A percentile compares a stretch with the other conserved stretches of the same genome.
phyloP scores from a whole-genome alignment of 2,888 invertebrate species.

The Protodeltote pygarga region DNA sequence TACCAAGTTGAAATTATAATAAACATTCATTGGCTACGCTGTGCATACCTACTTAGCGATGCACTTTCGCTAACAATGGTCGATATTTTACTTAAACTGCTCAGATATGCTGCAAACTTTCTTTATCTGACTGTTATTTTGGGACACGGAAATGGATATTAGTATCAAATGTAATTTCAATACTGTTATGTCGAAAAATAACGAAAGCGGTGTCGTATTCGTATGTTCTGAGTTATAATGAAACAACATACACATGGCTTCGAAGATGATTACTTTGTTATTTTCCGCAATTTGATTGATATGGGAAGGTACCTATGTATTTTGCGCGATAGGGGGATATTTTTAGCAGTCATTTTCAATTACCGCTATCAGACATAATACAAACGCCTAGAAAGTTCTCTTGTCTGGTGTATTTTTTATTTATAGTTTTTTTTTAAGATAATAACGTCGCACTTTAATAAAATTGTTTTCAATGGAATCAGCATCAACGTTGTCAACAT shows the following conservation, averaged over 20 bases:
- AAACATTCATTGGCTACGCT: slow-evolving; percentile 44
- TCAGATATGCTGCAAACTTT: neutral
- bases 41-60: slow-evolving; percentile 30
- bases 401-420: too few species aligned
- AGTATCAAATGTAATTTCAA: neutral
- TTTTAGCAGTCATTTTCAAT: slow-evolving; percentile 25
- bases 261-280: slow-evolving; percentile 50
- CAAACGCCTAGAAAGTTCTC: too few species aligned
- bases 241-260: slow-evolving; percentile 47
- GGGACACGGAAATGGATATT: too few species aligned
- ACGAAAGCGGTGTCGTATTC: slow-evolving; percentile 5
- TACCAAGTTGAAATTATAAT: slow-evolving; percentile 47
- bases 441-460: too few species aligned
- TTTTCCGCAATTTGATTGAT: slow-evolving; percentile 55
- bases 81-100: slow-evolving; percentile 2
- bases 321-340: slow-evolving; percentile 13
- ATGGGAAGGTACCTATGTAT: slow-evolving; percentile 13
- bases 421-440: too few species aligned
- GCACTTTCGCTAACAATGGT: slow-evolving; percentile 42
- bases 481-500: too few species aligned
- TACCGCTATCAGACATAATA: too few species aligned
- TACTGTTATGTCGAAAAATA: neutral
- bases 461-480: too few species aligned
- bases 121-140: too few species aligned
- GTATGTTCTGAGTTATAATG: slow-evolving; percentile 17